Percentiles rank a stretch among this genome's conserved stretches.
Conservation (phyloP, 64 coral and sea anemone genomes). For the Trachythela sp. region DNA sequence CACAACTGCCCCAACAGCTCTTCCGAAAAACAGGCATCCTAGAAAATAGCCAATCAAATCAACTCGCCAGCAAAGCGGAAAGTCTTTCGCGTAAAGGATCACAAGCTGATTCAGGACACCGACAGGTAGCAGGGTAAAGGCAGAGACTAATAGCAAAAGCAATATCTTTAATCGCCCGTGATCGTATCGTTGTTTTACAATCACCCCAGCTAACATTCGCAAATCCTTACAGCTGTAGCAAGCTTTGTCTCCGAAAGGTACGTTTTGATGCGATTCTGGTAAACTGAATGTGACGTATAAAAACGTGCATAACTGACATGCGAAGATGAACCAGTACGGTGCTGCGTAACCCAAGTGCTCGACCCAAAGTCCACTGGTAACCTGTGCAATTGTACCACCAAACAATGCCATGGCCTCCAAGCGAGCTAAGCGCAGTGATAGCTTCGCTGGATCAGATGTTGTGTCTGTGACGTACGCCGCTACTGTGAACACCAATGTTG, state of each 20-base stretch:
- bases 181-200: background rate
- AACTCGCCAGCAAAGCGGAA: background rate
- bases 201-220: background rate
- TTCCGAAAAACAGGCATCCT: background rate
- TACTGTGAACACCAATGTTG: conserved; percentile 39
- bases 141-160: background rate
- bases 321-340: conserved; percentile 46
- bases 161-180: background rate
- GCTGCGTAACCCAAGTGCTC: conserved; percentile 25
- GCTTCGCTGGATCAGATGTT: conserved; percentile 12
- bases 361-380: conserved; percentile 54
- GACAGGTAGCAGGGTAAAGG: background rate
- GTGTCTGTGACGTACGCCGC: conserved; percentile 49
- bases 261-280: conserved; percentile 24
- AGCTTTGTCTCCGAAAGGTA: background rate
- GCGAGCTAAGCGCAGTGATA: conserved; percentile 33
- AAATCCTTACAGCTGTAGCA: background rate
- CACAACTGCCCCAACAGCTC: background rate
- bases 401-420: conserved; percentile 51
- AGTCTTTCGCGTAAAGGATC: background rate
- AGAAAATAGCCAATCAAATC: background rate
- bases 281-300: conserved; percentile 26
- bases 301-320: conserved; percentile 21
- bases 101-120: background rate
- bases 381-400: conserved; percentile 52